Evolutionary conservation across 2,797 vertebrate species (phyloP), one percentile per base, ranked within the genome.

Genomic region (Synanceia verrucosa): DNA sequence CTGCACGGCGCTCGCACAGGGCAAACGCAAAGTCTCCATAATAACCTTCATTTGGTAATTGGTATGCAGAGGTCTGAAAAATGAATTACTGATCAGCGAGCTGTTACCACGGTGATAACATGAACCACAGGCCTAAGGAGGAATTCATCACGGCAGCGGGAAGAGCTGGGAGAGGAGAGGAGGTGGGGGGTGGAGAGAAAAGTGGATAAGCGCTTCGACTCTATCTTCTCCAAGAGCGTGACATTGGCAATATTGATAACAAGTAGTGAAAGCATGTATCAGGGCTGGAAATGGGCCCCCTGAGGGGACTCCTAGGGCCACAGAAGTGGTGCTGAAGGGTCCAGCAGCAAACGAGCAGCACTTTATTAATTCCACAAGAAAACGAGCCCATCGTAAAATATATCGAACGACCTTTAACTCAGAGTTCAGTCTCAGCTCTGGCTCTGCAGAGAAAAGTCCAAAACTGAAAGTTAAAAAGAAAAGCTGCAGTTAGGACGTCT

Each of bases 31-130:
- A 89, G 85, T 86, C 93, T 91, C 2, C 36, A 94, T 95, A 94
- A 93, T 94, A 96, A 94, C 85, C 93, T 94, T 93, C 89, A 93
- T 94, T 83, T 94, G 92, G 93, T 95, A 95, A 96, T 94, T 95
- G 92, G 86, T 93, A 94, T 92, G 89, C 89, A 92, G 86, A 89
- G 87, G 87, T 90, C 92, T 93, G 82, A 85, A 93, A 96, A 95
- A 93, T 92, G 94, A 96, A 96, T 95, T 94, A 94, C 93, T 94
- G 94, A 94, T 95, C 93, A 95, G 87, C 89, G 94, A 95, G 91
- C 90, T 95, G 94, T 91, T 95, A 91, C 96, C 87, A 86, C 85
- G 84, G 91, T 44, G 77, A 85, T 94, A 93, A 94, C 63, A 82
- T 94, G 94, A 94, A 89, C 78, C 62, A 89, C 87, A 93, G 83